A percentile compares a stretch with the other conserved stretches of the same genome.
phyloP scores from a whole-genome alignment of 2,888 invertebrate species.

The Meiosimyza platycephala region DNA sequence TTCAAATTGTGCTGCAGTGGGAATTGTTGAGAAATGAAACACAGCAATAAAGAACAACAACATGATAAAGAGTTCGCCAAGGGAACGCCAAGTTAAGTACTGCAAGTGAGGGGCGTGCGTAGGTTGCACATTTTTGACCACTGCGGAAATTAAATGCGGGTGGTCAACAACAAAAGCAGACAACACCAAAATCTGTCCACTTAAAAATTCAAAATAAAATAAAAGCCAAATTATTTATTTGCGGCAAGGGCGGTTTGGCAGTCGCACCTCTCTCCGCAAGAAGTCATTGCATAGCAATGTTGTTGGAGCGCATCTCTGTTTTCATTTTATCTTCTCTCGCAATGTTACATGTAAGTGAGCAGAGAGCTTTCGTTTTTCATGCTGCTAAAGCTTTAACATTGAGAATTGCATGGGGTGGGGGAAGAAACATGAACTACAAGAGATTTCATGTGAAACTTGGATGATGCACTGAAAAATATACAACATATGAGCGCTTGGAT shows the following conservation, averaged over 20 bases:
- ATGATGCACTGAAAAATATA: constrained; percentile 9
- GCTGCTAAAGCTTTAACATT: constrained; percentile 24
- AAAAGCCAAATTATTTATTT: constrained; percentile 13
- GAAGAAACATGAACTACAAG: background rate
- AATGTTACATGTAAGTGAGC: background rate
- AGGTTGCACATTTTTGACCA: background rate
- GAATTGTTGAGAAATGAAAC: no score
- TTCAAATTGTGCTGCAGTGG: no score
- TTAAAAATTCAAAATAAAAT: background rate
- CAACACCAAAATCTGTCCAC: background rate
- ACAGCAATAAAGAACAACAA: no score
- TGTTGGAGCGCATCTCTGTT: background rate
- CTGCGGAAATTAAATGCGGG: constrained; percentile 11
- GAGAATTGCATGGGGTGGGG: background rate
- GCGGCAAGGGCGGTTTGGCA: background rate
- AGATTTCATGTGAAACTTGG: background rate
- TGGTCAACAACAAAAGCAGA: background rate
- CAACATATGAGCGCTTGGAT: background rate
- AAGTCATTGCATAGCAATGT: background rate
- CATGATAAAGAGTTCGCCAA: no score
- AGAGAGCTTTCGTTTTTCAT: background rate
- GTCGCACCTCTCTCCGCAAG: background rate
- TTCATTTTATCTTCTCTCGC: background rate
- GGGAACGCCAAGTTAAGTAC: no score
- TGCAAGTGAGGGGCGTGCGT: no score